Base-by-base conservation (phyloP, 2,797 vertebrate species). In the Alca torda region DNA sequence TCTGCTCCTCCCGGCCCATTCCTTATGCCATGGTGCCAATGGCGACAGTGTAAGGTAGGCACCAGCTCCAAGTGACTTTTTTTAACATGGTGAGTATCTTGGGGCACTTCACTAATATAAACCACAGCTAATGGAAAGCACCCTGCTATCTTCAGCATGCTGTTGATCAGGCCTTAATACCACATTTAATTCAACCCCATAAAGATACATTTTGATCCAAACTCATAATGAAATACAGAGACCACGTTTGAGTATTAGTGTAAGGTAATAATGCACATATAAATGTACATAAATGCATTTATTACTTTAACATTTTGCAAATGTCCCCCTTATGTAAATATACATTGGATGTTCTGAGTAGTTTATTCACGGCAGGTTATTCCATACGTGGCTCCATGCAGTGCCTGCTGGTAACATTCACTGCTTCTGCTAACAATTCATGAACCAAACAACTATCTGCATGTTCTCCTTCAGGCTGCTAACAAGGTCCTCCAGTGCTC, bases 401-500 rank as follows among this genome's bases (percentile, higher is more conserved):
- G 74, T 73, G 93, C 79, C 94, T 95, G 90, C 84, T 90, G 93
- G 84, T 85, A 92, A 65, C 37, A 25, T 41, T 89, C 85, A 74
- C 57, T 77, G 63, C 78, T 90, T 89, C 93, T 93, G 70, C 63
- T 94, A 97, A 76, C 81, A 93, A 95, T 77, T 83, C 65, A 60
- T 28, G 63, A 84, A 64, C 59, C 13, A n/a, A 93, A 92, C 76
- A 89, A 67, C 87, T 84, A 95, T 64, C 84, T 89, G 57, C 78
- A 88, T 73, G 87, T 81, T 91, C 90, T 89, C 72, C 59, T n/a
- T n/a, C 6, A 4, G n/a, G 41, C 88, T 94, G 60, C 88, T 95
- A 93, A 92, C 53, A 84, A 90, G 89, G 87, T 95, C 65, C 53
- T 78, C 41, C 65, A 94, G 67, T 80, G 31, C 72, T 95, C 73